A percentile compares a stretch with the other conserved stretches of the same genome.
Conservation (phyloP, 2,113 vertebrate genomes). For the Illadopsis cleaveri region DNA sequence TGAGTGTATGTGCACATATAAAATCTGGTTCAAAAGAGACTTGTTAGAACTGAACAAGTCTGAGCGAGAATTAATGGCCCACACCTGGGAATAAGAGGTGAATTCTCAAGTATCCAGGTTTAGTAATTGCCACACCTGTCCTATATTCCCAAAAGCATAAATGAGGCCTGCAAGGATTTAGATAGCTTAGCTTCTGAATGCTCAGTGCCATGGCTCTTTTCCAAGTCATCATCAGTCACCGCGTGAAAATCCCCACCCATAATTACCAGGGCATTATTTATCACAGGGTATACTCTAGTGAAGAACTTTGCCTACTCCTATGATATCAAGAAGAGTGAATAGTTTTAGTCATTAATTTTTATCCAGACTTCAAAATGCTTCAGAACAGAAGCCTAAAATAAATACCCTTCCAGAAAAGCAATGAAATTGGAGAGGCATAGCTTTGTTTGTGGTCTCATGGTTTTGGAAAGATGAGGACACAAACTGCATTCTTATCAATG, state of each 20-base stretch:
- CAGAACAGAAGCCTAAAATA: conserved; percentile 15
- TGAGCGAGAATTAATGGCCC: conserved; percentile 55
- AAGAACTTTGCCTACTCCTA: conserved; percentile 14
- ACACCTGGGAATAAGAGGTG: conserved; percentile 49
- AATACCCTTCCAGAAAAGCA: neutral
- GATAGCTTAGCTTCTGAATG: conserved; percentile 58
- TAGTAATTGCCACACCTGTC: conserved; percentile 67
- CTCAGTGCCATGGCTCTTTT: neutral
- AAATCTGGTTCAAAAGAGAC: conserved; percentile 42
- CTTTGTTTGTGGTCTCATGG: neutral
- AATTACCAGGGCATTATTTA: conserved; percentile 39
- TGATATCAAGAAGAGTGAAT: conserved; percentile 33
- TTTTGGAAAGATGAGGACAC: neutral
- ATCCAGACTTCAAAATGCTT: neutral
- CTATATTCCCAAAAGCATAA: conserved; percentile 65
- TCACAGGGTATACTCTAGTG: neutral
- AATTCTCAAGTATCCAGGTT: conserved; percentile 57
- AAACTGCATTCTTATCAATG: conserved; percentile 32
- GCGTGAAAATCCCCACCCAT: conserved; percentile 60
- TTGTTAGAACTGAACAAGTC: conserved; percentile 51
- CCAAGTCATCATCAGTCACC: conserved; percentile 53
- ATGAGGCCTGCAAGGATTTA: conserved; percentile 58
- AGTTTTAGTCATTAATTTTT: conserved; percentile 47
- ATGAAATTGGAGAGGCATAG: neutral
- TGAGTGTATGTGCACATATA: neutral